phyloP scores from a whole-genome alignment of 2,113 vertebrate genomes.

The Alethe castanea region DNA sequence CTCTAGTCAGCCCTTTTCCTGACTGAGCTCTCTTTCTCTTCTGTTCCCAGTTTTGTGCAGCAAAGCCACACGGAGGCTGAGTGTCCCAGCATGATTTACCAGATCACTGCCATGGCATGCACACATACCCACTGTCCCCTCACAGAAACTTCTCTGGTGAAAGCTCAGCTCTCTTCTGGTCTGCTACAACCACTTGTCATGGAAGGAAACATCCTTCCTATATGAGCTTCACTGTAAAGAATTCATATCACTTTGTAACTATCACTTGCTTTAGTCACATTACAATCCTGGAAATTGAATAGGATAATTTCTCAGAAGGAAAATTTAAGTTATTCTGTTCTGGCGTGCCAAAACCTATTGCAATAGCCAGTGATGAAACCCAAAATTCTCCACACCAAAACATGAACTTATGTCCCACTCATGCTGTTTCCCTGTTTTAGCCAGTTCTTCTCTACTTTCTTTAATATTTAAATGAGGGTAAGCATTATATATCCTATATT shows the following conservation, averaged over 20 bases:
- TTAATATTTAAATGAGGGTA: background rate
- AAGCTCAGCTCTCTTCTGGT: background rate
- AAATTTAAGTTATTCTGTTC: background rate
- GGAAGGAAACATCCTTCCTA: background rate
- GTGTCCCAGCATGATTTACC: background rate
- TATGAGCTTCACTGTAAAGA: background rate
- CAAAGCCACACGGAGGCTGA: background rate
- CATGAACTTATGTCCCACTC: background rate
- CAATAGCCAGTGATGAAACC: background rate
- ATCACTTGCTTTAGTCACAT: background rate
- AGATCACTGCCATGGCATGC: background rate
- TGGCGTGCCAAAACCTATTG: background rate
- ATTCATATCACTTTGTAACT: background rate
- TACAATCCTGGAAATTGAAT: background rate
- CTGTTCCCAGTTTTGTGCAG: background rate
- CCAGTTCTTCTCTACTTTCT: background rate
- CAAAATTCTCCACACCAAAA: background rate
- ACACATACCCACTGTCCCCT: rapidly evolving
- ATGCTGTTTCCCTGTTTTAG: background rate
- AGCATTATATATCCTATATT: background rate
- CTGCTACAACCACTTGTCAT: background rate
- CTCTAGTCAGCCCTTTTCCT: background rate
- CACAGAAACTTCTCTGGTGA: rapidly evolving
- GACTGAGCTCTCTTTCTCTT: background rate
- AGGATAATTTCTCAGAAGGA: background rate